Base-by-base conservation (phyloP, 2,888 invertebrate genomes). In the Chrysomela aeneicollis region DNA sequence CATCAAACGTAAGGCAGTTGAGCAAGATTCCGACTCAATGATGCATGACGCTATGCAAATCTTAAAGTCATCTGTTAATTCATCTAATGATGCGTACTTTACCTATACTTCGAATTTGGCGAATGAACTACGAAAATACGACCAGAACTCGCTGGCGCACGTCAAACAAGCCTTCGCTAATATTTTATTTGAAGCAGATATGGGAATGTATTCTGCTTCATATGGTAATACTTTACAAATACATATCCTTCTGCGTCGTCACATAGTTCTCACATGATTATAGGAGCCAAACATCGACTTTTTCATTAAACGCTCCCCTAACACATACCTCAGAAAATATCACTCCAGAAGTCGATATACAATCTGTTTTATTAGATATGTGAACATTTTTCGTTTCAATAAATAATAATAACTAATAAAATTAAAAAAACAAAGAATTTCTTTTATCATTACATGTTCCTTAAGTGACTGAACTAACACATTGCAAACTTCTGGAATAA, bases 401-500 rank as follows among this genome's bases (percentile, higher is more conserved):
- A n/a, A 49, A 49, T 49, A 49, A 49, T 49, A 49, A 49, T 22
- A 21, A 49, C 19, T 49, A 49, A 49, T 54, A n/a, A 54, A 54
- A 19, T 12, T 21, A 32, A n/a, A 32, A 54, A 19, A 54, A 32
- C 22, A 15, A 54, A 32, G 12, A 35, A 6, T 10, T 54, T 54
- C 19, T 54, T 37, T 54, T 30, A 54, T 32, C 54, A 30, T 54
- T 30, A 54, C 53, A 46, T 58, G 15, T 54, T 61, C 65, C 57
- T 57, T 30, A 15, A 65, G 52, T 22, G 21, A 30, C 50, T 57
- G 12, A 30, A 63, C 49, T 19, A 22, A 42, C 8, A 61, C 61
- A 26, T 50, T 17, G 47, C 65, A 65, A 47, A 65, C 65, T 51
- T 61, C 58, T 51, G 65, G 42, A 42, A 55, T 46, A 17, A 61